phyloP scores from a whole-genome alignment of 2,888 invertebrate genomes.

The Epinotia demarniana region DNA sequence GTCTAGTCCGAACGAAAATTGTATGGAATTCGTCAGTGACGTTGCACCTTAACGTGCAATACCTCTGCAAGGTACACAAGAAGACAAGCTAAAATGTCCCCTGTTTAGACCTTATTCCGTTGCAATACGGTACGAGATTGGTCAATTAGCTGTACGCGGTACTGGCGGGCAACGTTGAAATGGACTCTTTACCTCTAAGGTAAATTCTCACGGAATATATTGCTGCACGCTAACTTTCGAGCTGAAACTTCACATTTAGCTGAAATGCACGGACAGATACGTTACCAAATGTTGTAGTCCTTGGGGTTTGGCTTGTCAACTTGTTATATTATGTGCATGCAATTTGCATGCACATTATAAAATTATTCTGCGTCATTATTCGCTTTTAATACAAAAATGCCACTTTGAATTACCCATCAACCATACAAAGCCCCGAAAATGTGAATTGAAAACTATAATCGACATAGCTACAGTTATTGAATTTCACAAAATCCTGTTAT shows the following conservation, averaged over 20 bases:
- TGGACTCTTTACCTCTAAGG: slow-evolving; percentile 31
- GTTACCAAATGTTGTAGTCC: slow-evolving; percentile 32
- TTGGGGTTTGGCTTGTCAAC: slow-evolving; percentile 27
- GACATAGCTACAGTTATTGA: too few relatives aligned
- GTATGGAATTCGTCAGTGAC: too few relatives aligned
- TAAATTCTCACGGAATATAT: slow-evolving; percentile 38
- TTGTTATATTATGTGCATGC: slow-evolving; percentile 4
- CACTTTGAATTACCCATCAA: neutral
- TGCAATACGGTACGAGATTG: neutral
- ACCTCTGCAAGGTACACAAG: slow-evolving; percentile 21
- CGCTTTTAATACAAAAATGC: neutral
- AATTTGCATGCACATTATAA: slow-evolving; percentile 10
- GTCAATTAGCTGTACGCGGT: neutral
- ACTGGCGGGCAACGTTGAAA: neutral
- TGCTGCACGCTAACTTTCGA: slow-evolving; percentile 32
- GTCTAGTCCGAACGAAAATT: too few relatives aligned
- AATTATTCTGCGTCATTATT: neutral
- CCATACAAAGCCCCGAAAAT: neutral
- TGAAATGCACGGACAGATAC: slow-evolving; percentile 26
- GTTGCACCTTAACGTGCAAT: slow-evolving; percentile 22
- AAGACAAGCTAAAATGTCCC: neutral
- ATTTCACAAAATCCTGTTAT: too few relatives aligned
- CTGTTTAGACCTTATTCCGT: neutral
- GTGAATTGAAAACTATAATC: too few relatives aligned
- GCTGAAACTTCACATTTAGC: slow-evolving; percentile 35